Conservation (phyloP, 2,113 vertebrate genomes). For the Labeo catla region DNA sequence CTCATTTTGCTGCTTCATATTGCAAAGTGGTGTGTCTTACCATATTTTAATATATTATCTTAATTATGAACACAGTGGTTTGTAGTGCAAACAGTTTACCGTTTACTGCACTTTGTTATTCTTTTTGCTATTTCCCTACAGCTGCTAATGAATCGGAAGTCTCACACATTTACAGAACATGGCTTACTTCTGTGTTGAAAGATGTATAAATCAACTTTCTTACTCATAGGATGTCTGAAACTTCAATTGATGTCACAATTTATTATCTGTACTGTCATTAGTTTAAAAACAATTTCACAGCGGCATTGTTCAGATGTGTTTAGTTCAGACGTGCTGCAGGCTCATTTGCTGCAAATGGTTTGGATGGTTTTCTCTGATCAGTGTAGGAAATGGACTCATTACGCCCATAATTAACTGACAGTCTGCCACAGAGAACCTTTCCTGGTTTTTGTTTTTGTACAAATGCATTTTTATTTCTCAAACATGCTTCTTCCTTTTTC, state of each 20-base stretch:
- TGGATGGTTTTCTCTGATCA: not conserved
- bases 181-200: no score
- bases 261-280: not conserved
- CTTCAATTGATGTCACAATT: not conserved
- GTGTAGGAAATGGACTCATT: constrained; percentile 48
- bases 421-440: constrained; percentile 3
- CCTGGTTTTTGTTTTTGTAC: constrained; percentile 30
- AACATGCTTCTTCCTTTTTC: constrained; percentile 25
- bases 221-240: not conserved
- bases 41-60: no score
- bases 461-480: constrained; percentile 38
- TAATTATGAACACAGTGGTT: no score
- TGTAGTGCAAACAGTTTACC: no score
- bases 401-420: constrained; percentile 37
- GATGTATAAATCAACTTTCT: not conserved
- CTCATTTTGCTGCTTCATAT: no score
- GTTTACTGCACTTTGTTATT: no score
- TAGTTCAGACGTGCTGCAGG: constrained; percentile 10
- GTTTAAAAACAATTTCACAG: not conserved
- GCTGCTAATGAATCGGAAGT: no score
- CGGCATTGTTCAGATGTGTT: not conserved
- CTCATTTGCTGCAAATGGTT: not conserved
- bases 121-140: no score
- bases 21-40: no score
- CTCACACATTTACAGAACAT: no score